Percentiles rank a stretch among this genome's conserved stretches.
Evolutionary conservation across 2,797 vertebrate genomes (phyloP).

Genomic region (Lycodopsis pacificus): DNA sequence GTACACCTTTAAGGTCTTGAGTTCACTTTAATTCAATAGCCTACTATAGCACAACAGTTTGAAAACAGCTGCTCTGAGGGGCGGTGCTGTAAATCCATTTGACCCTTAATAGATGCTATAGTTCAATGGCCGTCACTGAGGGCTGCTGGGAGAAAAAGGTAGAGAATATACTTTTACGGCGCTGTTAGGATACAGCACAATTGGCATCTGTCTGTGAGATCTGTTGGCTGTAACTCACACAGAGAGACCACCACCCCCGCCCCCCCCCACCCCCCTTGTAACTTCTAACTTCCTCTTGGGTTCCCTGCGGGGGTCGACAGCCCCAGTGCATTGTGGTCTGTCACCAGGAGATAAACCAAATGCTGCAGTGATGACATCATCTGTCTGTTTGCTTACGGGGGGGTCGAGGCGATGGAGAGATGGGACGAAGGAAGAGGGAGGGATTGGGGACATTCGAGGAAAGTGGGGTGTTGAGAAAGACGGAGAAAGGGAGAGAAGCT

Average conservation of each 20-base stretch:
- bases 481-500: background rate
- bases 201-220: constrained; percentile 51
- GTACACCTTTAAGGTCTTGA: background rate
- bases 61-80: background rate
- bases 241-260: background rate
- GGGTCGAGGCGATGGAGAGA: background rate
- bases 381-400: constrained; percentile 68
- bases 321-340: constrained; percentile 59
- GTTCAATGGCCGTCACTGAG: background rate
- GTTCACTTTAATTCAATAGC: background rate
- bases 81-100: constrained; percentile 19
- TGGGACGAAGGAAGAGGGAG: constrained; percentile 24
- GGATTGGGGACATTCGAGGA: constrained; percentile 10
- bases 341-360: constrained; percentile 75
- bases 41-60: background rate
- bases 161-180: constrained; percentile 11
- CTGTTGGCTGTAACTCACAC: constrained; percentile 23
- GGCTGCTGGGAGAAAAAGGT: constrained; percentile 1
- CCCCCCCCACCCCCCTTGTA: constrained; percentile 5
- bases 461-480: constrained; percentile 29
- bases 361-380: constrained; percentile 68
- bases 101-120: background rate
- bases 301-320: constrained; percentile 57
- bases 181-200: constrained; percentile 25
- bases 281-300: constrained; percentile 57